Base-by-base conservation (phyloP, 92 coral and sea anemone species). In the Metridium senile region DNA sequence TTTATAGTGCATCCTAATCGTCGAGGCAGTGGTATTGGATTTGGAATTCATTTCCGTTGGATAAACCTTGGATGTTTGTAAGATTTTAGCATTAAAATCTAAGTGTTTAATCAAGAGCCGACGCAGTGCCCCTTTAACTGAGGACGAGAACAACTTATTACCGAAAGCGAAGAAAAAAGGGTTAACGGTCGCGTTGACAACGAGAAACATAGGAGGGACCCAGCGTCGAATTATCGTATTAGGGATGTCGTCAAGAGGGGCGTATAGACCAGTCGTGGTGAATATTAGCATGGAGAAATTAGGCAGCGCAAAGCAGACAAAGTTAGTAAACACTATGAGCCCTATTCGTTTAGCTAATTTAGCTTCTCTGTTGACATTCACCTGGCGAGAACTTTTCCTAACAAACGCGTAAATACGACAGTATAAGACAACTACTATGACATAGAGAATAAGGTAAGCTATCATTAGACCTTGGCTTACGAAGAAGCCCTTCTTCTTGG, bases 181-280 rank as follows among this genome's bases (percentile, higher is more conserved):
- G 46, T 86, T 77, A 26, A 79, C 71, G 70, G 80, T 81, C 18
- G 91, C 86, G 62, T 86, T 86, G n/a, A 71, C 77, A 1, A 86
- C 91, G 64, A 86, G 68, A 34, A 81, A 72, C 31, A 86, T 83
- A 1, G 87, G 87, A 9, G 91, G 84, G 8, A 86, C 54, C 91
- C 91, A 86, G 70, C 85, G 76, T 0, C 81, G 57, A 0, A 86
- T 64, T 11, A 84, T 77, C 0, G 74, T 72, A 51, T 86, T 86
- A 1, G 77, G 26, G 20, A 74, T 53, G 39, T 65, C 84, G 33
- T 81, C 74, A 23, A 78, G 68, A 33, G 59, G 62, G 9, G 71
- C 53, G 28, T 78, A 78, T 23, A 78, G 53, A 13, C 68, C 75
- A 6, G 59, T 30, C 1, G 81, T 81, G 31, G 87, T 70, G 43